phyloP scores from a whole-genome alignment of 2,888 invertebrate genomes.

The Gymnocheta viridis region DNA sequence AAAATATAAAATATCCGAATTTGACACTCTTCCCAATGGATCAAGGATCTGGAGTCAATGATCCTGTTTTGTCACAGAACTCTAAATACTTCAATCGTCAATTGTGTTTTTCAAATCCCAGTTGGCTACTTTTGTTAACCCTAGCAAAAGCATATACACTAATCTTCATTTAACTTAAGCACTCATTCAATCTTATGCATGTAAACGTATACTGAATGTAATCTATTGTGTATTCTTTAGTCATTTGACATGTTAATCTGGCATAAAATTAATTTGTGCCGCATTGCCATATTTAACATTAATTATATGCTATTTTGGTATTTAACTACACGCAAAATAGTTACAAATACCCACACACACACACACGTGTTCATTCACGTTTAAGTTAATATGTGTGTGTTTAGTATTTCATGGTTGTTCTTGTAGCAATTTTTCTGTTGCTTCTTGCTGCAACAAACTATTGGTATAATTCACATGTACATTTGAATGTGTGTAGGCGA shows the following conservation, averaged over 20 bases:
- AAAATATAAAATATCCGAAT: too few species aligned
- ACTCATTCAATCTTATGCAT: constrained; percentile 28
- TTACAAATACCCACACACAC: constrained; percentile 3
- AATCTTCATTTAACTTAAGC: constrained; percentile 31
- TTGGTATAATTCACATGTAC: background rate
- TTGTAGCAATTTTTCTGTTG: background rate
- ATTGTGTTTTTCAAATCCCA: background rate
- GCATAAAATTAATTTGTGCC: constrained; percentile 70
- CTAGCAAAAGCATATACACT: background rate
- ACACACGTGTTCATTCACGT: background rate
- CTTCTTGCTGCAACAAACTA: background rate
- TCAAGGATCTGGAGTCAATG: too few species aligned
- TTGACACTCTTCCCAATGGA: too few species aligned
- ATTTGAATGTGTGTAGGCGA: background rate
- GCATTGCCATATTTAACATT: constrained; percentile 69
- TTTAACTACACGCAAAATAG: constrained; percentile 26
- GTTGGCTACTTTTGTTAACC: constrained; percentile 18
- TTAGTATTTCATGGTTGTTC: background rate
- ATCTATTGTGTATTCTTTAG: constrained; percentile 58
- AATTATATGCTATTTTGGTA: constrained; percentile 58
- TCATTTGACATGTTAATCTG: constrained; percentile 69
- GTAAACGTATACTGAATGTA: background rate
- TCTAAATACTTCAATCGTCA: background rate
- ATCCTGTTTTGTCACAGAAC: background rate
- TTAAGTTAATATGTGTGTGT: background rate